A percentile compares a stretch with the other conserved stretches of the same genome.
Conservation (phyloP, 2,888 invertebrate genomes). For the Nomada ruficornis region DNA sequence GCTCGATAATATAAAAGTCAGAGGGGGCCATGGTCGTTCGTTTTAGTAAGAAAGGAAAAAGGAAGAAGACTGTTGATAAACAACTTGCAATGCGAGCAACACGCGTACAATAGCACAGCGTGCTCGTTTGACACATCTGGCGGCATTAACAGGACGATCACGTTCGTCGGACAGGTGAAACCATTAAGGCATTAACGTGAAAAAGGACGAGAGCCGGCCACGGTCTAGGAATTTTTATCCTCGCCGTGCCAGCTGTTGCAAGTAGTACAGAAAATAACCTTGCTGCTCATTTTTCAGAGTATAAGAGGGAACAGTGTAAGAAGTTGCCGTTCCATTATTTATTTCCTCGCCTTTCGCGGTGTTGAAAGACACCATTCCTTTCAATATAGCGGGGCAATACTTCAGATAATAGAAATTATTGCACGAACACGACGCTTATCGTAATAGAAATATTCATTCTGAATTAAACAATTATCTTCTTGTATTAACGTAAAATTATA, state of each 20-base stretch:
- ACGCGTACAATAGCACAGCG: neutral
- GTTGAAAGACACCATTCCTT: neutral
- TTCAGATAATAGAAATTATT: too few species aligned
- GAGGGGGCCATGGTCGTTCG: neutral
- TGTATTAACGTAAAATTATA: too few species aligned
- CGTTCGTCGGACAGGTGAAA: conserved; percentile 37
- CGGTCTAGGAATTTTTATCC: conserved; percentile 31
- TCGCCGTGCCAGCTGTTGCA: neutral
- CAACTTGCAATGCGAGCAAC: neutral
- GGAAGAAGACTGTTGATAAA: neutral
- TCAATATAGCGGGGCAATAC: neutral
- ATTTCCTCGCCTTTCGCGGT: neutral
- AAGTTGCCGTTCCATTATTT: conserved; percentile 15
- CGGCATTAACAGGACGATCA: conserved; percentile 44
- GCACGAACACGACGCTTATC: neutral
- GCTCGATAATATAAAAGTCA: neutral
- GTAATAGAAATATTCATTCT: neutral
- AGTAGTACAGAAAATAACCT: conserved; percentile 24
- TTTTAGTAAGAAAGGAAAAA: neutral
- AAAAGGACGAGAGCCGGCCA: conserved; percentile 6
- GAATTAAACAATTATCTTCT: neutral
- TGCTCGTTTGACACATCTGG: conserved; percentile 47
- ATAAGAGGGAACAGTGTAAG: neutral
- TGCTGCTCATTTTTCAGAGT: conserved; percentile 18
- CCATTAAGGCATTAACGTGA: conserved; percentile 32